Percentiles rank a stretch among this genome's conserved stretches.
These are phyloP conservation scores for Vanessa atalanta DNA, from an alignment of 1,140 invertebrate genomes.

Conservation along the genomic window DNA sequence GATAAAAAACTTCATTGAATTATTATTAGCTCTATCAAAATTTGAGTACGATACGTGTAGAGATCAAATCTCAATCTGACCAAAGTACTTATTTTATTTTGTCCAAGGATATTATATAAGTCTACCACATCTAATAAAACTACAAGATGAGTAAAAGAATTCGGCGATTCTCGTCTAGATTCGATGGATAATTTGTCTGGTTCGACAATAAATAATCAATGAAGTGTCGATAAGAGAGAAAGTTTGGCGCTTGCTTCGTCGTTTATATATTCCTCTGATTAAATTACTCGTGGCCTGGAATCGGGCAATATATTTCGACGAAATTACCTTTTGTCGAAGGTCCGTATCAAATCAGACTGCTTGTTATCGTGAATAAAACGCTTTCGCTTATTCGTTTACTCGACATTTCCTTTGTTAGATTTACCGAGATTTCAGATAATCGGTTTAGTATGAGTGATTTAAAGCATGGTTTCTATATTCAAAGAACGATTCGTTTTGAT, in stretches of 20 bases:
- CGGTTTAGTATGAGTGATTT: not conserved
- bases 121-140: too few species aligned
- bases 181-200: slow-evolving; percentile 1
- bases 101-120: too few species aligned
- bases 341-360: slow-evolving; percentile 3
- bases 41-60: too few species aligned
- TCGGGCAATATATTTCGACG: slow-evolving; percentile 3
- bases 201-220: slow-evolving; percentile 11
- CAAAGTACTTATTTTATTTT: too few species aligned
- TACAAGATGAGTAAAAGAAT: not conserved
- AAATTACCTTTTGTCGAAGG: slow-evolving; percentile 9
- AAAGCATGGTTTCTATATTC: too few species aligned
- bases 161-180: not conserved
- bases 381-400: slow-evolving; percentile 4
- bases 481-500: too few species aligned
- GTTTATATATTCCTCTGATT: slow-evolving; percentile 6
- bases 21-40: too few species aligned
- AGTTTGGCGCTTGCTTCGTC: slow-evolving; percentile 5
- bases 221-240: slow-evolving; percentile 8
- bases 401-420: not conserved
- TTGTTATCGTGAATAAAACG: slow-evolving; percentile 6
- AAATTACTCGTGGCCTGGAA: slow-evolving; percentile 3
- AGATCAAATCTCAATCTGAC: too few species aligned
- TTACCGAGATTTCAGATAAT: not conserved
- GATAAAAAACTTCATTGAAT: too few species aligned